A percentile compares a stretch with the other conserved stretches of the same genome.
Conservation (phyloP, 53 echinoderm and acorn worm species). For the Echinometra lucunter region DNA sequence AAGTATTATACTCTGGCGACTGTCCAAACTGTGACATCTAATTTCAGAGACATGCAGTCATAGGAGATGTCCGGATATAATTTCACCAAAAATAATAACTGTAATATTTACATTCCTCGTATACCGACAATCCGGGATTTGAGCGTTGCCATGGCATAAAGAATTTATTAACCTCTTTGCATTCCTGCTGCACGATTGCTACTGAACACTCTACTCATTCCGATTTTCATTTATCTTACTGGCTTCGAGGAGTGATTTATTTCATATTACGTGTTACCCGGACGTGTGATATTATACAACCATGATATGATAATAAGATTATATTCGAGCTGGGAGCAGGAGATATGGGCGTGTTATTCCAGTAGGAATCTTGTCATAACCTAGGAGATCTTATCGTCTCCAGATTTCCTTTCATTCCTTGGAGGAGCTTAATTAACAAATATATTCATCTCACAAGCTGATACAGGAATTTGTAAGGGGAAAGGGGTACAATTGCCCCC, state of each 20-base stretch:
- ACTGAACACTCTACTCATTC: neutral
- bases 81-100: neutral
- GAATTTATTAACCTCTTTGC: neutral
- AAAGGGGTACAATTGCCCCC: no score
- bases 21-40: neutral
- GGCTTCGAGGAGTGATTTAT: neutral
- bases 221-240: neutral
- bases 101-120: no score
- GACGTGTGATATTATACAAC: neutral
- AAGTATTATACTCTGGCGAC: no score
- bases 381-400: neutral
- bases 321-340: neutral
- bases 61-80: neutral
- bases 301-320: neutral
- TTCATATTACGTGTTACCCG: neutral
- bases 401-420: neutral
- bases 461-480: no score
- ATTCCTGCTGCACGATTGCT: neutral
- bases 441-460: no score
- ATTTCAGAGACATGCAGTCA: neutral
- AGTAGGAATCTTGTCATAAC: neutral
- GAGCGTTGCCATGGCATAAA: neutral
- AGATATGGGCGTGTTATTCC: neutral
- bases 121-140: neutral
- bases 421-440: neutral